A percentile compares a stretch with the other conserved stretches of the same genome.
Evolutionary conservation across 2,113 vertebrate genomes (phyloP).

Genomic region (Phyllostomus hastatus): DNA sequence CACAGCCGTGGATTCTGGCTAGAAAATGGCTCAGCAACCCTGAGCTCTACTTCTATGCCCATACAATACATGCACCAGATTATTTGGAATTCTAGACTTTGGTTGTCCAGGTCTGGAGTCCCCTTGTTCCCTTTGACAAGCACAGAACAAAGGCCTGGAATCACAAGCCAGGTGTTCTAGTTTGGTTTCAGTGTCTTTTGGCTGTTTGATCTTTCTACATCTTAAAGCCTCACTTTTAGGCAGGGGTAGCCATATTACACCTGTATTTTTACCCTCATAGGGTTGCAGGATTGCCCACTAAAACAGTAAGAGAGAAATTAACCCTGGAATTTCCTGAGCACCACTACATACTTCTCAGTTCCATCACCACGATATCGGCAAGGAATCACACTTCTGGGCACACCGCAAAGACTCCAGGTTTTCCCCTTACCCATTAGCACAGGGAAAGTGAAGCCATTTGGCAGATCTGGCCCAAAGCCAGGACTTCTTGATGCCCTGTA

Average conservation of each 20-base stretch:
- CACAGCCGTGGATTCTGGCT: not conserved
- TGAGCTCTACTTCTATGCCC: not conserved
- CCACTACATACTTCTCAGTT: not conserved
- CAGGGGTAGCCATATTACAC: not conserved
- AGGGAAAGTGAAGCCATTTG: conserved; percentile 5
- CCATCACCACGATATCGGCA: not conserved
- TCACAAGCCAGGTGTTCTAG: not conserved
- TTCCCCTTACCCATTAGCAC: not conserved
- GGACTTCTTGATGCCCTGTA: not conserved
- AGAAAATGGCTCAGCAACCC: not conserved
- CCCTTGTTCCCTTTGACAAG: not conserved
- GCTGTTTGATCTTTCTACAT: not conserved
- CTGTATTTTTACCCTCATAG: not conserved
- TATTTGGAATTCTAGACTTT: not conserved
- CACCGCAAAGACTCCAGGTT: not conserved
- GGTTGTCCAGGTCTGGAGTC: not conserved
- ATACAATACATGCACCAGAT: not conserved
- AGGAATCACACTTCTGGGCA: not conserved
- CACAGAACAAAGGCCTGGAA: not conserved
- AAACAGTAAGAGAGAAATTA: not conserved
- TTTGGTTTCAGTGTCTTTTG: not conserved
- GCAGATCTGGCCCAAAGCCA: not conserved
- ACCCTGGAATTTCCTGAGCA: not conserved
- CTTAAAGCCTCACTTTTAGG: not conserved
- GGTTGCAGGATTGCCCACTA: not conserved